A percentile compares a stretch with the other conserved stretches of the same genome.
phyloP scores from a whole-genome alignment of 2,113 vertebrate genomes.

The Lophius piscatorius region DNA sequence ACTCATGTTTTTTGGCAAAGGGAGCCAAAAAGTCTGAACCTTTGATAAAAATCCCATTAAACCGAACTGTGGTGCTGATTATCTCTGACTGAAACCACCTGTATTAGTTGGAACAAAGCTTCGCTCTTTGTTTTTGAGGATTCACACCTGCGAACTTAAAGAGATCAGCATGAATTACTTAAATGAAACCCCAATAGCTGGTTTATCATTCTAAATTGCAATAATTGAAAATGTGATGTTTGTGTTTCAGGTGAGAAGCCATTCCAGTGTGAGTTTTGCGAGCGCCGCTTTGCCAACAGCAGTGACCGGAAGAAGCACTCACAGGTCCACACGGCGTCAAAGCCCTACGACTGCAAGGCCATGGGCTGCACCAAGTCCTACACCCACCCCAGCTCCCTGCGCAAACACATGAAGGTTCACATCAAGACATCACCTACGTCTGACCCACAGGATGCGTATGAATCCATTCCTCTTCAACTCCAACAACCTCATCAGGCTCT shows the following conservation, averaged over 20 bases:
- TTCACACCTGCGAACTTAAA: too few relatives aligned
- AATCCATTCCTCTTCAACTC: conserved; percentile 55
- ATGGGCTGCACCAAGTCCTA: conserved; percentile 96
- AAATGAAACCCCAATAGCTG: too few relatives aligned
- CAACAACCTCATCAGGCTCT: conserved; percentile 57
- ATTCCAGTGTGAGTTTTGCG: conserved; percentile 97
- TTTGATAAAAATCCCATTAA: too few relatives aligned
- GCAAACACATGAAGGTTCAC: conserved; percentile 97
- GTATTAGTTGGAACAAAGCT: too few relatives aligned
- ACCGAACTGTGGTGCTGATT: too few relatives aligned
- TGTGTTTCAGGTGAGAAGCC: conserved; percentile 93
- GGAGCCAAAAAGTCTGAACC: too few relatives aligned
- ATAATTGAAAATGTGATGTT: conserved; percentile 15
- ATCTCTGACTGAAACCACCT: too few relatives aligned
- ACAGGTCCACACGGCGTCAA: conserved; percentile 95
- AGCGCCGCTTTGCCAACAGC: conserved; percentile 96
- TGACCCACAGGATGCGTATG: conserved; percentile 74
- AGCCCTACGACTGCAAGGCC: conserved; percentile 96
- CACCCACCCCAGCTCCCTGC: conserved; percentile 94
- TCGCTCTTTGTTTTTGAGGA: too few relatives aligned
- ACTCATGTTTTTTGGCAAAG: too few relatives aligned
- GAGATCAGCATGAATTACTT: too few relatives aligned
- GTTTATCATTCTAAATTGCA: too few relatives aligned
- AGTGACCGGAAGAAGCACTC: conserved; percentile 97
- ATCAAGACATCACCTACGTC: conserved; percentile 90